A percentile compares a stretch with the other conserved stretches of the same genome.
phyloP scores from a whole-genome alignment of 2,797 vertebrate species.

The Myotis planiceps region DNA sequence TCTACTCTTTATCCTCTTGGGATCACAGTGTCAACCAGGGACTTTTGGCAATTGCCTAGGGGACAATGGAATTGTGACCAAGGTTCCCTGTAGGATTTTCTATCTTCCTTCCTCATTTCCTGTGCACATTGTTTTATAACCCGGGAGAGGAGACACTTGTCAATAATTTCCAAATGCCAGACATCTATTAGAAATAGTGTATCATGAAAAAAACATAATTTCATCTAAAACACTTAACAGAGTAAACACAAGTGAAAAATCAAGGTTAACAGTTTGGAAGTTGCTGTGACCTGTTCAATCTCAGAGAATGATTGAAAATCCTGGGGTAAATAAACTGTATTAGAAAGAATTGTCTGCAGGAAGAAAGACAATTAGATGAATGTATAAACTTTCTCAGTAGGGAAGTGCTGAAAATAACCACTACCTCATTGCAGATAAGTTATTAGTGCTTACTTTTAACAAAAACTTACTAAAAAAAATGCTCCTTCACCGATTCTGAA shows the following conservation, averaged over 20 bases:
- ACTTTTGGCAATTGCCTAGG: not conserved
- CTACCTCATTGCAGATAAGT: not conserved
- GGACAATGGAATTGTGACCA: not conserved
- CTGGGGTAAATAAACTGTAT: not conserved
- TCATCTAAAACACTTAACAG: not conserved
- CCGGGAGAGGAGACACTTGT: not conserved
- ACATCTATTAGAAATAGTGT: not conserved
- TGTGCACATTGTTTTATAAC: not conserved
- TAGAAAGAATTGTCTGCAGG: not conserved
- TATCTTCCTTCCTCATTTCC: not conserved
- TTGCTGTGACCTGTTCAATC: not conserved
- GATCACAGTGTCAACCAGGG: not conserved
- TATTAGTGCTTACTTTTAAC: not conserved
- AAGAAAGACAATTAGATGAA: not conserved
- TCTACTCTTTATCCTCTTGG: not conserved
- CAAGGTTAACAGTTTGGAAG: not conserved
- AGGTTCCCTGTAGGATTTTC: not conserved
- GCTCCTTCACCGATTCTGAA: not conserved
- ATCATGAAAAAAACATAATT: slow-evolving; percentile 13
- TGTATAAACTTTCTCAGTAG: not conserved
- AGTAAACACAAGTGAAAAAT: not conserved
- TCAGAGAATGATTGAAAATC: not conserved
- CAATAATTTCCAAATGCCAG: not conserved
- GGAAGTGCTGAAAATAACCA: not conserved
- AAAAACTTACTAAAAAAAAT: not conserved